A percentile compares a stretch with the other conserved stretches of the same genome.
Conservation (phyloP, 37 sponge, comb jelly and placozoan genomes). For the Crambe crambe region DNA sequence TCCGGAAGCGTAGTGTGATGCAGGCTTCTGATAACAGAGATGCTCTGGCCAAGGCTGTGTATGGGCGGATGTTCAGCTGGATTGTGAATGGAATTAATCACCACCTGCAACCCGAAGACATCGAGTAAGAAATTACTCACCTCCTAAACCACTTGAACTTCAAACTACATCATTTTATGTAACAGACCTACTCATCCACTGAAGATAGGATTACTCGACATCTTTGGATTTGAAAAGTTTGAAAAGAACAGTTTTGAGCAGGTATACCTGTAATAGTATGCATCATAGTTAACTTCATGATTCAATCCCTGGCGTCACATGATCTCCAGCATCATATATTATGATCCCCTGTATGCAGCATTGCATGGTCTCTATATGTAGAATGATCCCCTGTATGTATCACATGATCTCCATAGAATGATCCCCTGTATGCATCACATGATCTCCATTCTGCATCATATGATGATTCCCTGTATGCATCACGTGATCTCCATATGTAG, state of each 20-base stretch:
- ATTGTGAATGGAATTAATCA: constrained; percentile 81
- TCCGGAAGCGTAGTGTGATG: constrained; percentile 36
- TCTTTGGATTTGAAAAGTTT: constrained; percentile 93
- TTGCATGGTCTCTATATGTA: too few relatives aligned
- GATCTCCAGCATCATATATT: too few relatives aligned
- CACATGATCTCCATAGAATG: too few relatives aligned
- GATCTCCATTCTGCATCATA: neutral
- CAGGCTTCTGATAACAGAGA: constrained; percentile 74
- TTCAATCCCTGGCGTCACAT: too few relatives aligned
- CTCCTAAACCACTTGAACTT: neutral
- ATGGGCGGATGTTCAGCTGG: constrained; percentile 80
- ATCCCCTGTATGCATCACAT: neutral
- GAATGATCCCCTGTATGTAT: neutral
- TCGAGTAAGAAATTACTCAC: constrained; percentile 28
- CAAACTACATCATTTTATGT: neutral
- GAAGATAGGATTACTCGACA: constrained; percentile 75
- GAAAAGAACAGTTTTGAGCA: constrained; percentile 86
- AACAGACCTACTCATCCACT: constrained; percentile 18
- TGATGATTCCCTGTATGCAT: neutral
- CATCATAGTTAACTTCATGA: too few relatives aligned
- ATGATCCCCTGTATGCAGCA: too few relatives aligned
- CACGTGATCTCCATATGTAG: neutral
- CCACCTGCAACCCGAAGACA: constrained; percentile 50
- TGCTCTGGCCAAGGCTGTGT: constrained; percentile 75
- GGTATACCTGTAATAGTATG: too few relatives aligned